These are phyloP conservation scores for Drosophila neonasuta DNA, from an alignment of 2,888 invertebrate species.

Conservation along the genomic window DNA sequence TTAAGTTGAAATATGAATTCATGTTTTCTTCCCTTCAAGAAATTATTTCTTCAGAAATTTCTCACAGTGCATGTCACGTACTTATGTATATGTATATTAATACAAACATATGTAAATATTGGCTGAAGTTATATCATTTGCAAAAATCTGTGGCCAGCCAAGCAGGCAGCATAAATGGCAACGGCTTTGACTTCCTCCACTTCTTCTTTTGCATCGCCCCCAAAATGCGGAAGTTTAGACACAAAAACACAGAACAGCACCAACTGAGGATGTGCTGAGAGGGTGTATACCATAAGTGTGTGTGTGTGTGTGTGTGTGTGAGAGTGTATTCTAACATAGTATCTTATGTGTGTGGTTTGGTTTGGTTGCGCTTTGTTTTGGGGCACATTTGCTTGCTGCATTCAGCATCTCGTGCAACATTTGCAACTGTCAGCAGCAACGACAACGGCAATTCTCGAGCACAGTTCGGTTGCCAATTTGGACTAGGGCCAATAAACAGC, in stretches of 20 bases:
- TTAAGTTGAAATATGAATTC: too few species aligned
- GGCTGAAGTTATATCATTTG: conserved; percentile 71
- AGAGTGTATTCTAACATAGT: conserved; percentile 7
- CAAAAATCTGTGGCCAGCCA: conserved; percentile 72
- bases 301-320: neutral
- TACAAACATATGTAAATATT: conserved; percentile 71
- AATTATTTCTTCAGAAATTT: neutral
- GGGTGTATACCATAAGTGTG: neutral
- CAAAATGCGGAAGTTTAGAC: conserved; percentile 73
- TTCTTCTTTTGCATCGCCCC: conserved; percentile 44
- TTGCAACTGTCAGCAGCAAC: conserved; percentile 74
- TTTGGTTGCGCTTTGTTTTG: conserved; percentile 20
- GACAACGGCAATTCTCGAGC: conserved; percentile 54
- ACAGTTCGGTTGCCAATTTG: conserved; percentile 70
- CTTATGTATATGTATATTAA: conserved; percentile 24
- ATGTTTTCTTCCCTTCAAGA: too few species aligned
- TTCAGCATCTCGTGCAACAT: conserved; percentile 59
- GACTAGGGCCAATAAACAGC: conserved; percentile 63
- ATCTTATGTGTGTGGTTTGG: conserved; percentile 5
- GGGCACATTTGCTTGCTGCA: conserved; percentile 9
- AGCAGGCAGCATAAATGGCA: conserved; percentile 66
- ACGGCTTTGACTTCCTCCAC: conserved; percentile 38
- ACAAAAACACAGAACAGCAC: conserved; percentile 38
- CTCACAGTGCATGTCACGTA: conserved; percentile 6
- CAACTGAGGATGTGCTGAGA: conserved; percentile 5